phyloP scores from a whole-genome alignment of 2,797 vertebrate genomes.

The Galago senegalensis region DNA sequence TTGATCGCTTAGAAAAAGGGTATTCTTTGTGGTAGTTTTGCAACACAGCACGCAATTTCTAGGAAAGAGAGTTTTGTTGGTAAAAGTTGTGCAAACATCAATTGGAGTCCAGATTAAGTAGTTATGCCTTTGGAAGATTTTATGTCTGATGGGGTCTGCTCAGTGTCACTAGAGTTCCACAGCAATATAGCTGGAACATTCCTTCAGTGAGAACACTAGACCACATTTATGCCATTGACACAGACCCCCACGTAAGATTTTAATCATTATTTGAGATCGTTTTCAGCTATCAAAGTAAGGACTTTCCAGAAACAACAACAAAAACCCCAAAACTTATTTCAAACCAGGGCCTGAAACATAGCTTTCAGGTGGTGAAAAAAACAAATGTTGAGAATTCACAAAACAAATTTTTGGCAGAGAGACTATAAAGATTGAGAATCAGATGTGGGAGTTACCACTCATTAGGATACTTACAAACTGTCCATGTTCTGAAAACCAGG shows the following conservation, averaged over 20 bases:
- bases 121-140: constrained; percentile 80
- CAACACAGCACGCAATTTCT: constrained; percentile 50
- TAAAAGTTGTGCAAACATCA: constrained; percentile 85
- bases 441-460: constrained; percentile 76
- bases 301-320: constrained; percentile 81
- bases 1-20: not conserved
- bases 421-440: constrained; percentile 67
- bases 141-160: constrained; percentile 87
- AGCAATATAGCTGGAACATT: constrained; percentile 86
- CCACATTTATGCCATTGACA: constrained; percentile 90
- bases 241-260: constrained; percentile 77
- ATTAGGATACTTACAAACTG: constrained; percentile 81
- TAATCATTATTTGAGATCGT: constrained; percentile 88
- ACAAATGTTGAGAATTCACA: constrained; percentile 85
- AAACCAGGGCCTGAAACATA: constrained; percentile 81
- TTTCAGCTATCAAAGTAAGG: constrained; percentile 89
- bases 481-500: constrained; percentile 87
- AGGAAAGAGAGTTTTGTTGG: constrained; percentile 70
- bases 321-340: constrained; percentile 85
- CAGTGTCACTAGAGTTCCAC: constrained; percentile 86
- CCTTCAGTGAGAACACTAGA: constrained; percentile 84
- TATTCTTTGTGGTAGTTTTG: constrained; percentile 54
- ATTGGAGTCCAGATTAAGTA: constrained; percentile 70
- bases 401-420: constrained; percentile 87
- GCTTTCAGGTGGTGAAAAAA: constrained; percentile 87